These are phyloP conservation scores for Micrasema longulum DNA, from an alignment of 1,140 invertebrate genomes.

Conservation along the genomic window DNA sequence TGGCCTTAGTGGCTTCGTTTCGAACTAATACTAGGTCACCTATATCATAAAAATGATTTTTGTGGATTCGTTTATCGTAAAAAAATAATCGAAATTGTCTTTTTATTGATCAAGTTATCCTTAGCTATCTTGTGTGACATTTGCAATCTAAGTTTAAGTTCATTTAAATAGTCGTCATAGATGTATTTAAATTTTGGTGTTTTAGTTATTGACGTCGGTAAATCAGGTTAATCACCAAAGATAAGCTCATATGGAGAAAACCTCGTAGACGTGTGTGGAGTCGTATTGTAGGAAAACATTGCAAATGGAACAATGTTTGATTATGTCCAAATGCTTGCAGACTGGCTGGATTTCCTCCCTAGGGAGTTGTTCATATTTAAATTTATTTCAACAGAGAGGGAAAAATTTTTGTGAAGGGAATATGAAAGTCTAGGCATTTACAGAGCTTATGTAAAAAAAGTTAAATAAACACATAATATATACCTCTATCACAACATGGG, in stretches of 20 bases:
- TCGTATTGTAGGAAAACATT: slow-evolving; percentile 56
- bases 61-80: not conserved
- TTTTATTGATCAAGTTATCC: not conserved
- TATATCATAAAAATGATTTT: not conserved
- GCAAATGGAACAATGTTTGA: slow-evolving; percentile 55
- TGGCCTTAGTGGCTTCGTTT: not conserved
- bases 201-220: slow-evolving; percentile 33
- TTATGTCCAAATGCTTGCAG: no score
- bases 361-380: no score
- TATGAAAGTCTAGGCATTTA: no score
- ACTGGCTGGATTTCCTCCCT: no score
- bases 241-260: slow-evolving; percentile 57
- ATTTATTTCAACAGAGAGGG: no score
- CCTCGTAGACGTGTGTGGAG: slow-evolving; percentile 56
- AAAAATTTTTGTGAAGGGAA: no score
- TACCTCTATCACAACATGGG: no score
- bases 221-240: slow-evolving; percentile 54
- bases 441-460: no score
- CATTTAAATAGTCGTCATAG: not conserved
- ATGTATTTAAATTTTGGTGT: no score
- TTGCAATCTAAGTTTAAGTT: not conserved
- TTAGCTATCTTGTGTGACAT: not conserved
- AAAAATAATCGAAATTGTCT: not conserved
- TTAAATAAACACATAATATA: no score
- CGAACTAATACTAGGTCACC: no score